Base-by-base conservation (phyloP, 2,888 invertebrate species). In the Drosophila percnosoma region DNA sequence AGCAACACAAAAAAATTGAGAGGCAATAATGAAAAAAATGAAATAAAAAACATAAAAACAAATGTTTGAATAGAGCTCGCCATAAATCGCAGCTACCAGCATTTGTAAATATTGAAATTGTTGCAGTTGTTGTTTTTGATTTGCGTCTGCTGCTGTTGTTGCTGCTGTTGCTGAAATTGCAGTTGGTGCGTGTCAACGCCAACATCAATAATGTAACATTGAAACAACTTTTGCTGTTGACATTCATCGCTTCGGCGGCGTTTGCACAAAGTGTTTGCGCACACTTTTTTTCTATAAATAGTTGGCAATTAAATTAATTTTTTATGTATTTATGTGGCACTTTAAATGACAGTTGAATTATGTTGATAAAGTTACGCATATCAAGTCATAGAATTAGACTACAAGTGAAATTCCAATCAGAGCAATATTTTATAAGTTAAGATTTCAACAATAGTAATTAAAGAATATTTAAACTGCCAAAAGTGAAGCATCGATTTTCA, bases 241-340 rank as follows among this genome's bases (percentile, higher is more conserved):
- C 76, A 79, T 86, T 84, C 73, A 78, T 73, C 79, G 79, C 61
- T 34, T 68, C 71, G 80, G 48, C 83, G 87, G 84, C 84, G 61
- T 75, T 78, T 73, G 21, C 66, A 75, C 84, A 84, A 84, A 84
- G 79, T 75, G 72, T 80, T 78, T 74, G 76, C 45, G 54, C 59
- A 58, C 38, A 54, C 21, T 18, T 54, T 65, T 54, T 65, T 73
- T 51, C 65, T 70, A 71, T 73, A 74, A 80, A 84, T 80, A 72
- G 80, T 65, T 70, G 75, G 59, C 70, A 87, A 87, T 84, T 87
- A 87, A 82, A 81, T 49, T 31, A 24, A 70, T 62, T 69, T 64
- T 54, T 45, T 40, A 68, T 76, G 58, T 65, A 60, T 49, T 70
- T 65, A 55, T 55, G 27, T 21, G 45, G 27, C 18, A 51, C 18